Base-by-base conservation (phyloP, 2,113 vertebrate species). In the Chamaea fasciata region DNA sequence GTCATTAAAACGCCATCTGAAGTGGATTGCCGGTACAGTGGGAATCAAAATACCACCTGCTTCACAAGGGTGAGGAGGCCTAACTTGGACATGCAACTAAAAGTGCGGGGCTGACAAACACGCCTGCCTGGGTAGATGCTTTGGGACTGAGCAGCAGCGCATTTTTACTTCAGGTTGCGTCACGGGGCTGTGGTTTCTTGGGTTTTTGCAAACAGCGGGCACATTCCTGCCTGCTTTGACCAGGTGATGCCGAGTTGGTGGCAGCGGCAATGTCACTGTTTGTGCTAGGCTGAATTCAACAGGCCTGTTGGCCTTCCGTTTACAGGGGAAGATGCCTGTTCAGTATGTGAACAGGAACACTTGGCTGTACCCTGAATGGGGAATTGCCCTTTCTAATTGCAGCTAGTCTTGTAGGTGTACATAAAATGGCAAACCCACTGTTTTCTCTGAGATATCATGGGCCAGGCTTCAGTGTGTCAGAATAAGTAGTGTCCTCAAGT, bases 1-100 rank as follows among this genome's bases (percentile, higher is more conserved):
- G 53, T 79, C 67, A 60, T 73, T 87, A 65, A 47, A 87, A 63
- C 74, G 52, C 46, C 1, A 2, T 73, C 63, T 89, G 63, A 74
- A 87, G 52, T 50, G 49, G 87, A 63, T 84, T 50, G 64, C 73
- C 77, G 47, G 46, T 53, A 69, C 50, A 74, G 64, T 23, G 79
- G 82, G 93, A 91, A 90, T 83, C 82, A 86, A 90, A 92, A 80
- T 88, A 86, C 42, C 56, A 86, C 30, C 57, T 7, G 31, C 79
- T 74, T 87, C 75, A 24, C 46, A 44, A 55, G 85, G 67, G n/a
- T 39, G 71, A 10, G 37, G 90, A 81, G 55, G 47, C 68, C 64
- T 52, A 46, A n/a, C 68, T 77, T 49, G 57, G 77, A 57, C 0
- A 1, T 84, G 81, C 0, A 4, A 15, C 41, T 83, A 4, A 19